A percentile compares a stretch with the other conserved stretches of the same genome.
Conservation (phyloP, 2,113 vertebrate genomes). For the Uropsilus gracilis region DNA sequence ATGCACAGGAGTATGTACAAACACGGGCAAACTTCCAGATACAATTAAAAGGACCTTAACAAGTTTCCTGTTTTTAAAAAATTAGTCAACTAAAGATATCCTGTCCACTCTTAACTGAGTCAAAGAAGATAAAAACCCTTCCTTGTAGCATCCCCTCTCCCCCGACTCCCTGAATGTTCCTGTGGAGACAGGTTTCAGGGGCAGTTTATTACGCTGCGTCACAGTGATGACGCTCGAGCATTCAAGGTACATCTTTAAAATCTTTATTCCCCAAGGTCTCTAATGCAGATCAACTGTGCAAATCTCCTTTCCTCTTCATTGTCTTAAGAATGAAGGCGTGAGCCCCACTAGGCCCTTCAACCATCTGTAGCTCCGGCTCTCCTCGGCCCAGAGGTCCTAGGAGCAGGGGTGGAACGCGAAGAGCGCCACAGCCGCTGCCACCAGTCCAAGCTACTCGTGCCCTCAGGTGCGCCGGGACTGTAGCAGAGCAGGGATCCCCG, state of each 20-base stretch:
- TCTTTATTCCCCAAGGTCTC: neutral
- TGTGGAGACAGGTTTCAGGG: neutral
- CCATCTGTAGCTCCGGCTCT: neutral
- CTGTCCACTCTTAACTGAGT: neutral
- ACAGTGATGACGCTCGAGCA: neutral
- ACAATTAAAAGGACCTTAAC: neutral
- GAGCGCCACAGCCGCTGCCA: too few relatives aligned
- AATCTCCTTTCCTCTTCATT: neutral
- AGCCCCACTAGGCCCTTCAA: neutral
- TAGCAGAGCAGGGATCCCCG: too few relatives aligned
- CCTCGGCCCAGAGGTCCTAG: too few relatives aligned
- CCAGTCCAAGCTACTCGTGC: too few relatives aligned
- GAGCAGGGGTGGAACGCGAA: too few relatives aligned
- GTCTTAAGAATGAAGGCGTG: neutral
- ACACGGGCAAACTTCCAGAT: neutral
- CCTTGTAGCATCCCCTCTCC: too few relatives aligned
- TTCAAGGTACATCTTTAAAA: neutral
- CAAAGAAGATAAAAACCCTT: too few relatives aligned
- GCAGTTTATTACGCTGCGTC: neutral
- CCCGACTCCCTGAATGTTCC: neutral
- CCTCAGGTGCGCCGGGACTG: too few relatives aligned
- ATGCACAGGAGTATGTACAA: neutral
- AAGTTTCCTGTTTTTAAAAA: neutral
- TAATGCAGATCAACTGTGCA: neutral
- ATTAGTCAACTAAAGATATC: neutral